Evolutionary conservation across 2,113 vertebrate genomes (phyloP).

Genomic region (Herpailurus yagouaroundi): DNA sequence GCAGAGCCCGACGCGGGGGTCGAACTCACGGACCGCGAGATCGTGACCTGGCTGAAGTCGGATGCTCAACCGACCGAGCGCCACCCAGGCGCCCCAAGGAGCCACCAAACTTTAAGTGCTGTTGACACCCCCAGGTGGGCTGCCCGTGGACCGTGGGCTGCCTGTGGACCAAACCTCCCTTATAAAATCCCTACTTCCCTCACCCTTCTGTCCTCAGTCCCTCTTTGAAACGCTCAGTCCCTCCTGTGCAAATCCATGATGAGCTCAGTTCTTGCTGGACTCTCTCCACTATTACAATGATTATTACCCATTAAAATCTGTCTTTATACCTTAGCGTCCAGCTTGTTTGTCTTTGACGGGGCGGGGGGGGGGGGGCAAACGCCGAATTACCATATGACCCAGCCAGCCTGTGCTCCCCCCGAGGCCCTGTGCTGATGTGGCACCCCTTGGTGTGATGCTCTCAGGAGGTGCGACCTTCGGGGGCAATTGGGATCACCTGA

Average conservation of each 20-base stretch:
- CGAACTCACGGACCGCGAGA: too few species aligned
- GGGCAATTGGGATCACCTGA: not conserved
- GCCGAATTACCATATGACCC: not conserved
- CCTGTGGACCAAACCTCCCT: not conserved
- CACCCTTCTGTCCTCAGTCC: not conserved
- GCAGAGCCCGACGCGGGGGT: too few species aligned
- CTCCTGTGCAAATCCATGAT: not conserved
- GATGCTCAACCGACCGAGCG: too few species aligned
- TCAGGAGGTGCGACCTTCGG: not conserved
- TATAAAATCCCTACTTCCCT: not conserved
- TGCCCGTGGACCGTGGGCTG: not conserved
- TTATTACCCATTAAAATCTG: not conserved
- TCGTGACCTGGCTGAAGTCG: too few species aligned
- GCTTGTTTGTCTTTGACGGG: not conserved
- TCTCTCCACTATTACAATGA: not conserved
- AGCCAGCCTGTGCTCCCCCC: not conserved
- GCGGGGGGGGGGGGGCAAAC: not conserved
- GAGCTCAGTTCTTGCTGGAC: not conserved
- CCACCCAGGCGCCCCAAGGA: too few species aligned
- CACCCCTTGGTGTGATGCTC: not conserved
- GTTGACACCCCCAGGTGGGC: not conserved
- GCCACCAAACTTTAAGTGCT: not conserved
- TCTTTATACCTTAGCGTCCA: not conserved
- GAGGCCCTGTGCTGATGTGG: not conserved
- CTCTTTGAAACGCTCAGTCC: not conserved